A percentile compares a stretch with the other conserved stretches of the same genome.
Evolutionary conservation across 2,797 vertebrate species (phyloP).

Genomic region (Pangasius mekongensis): DNA sequence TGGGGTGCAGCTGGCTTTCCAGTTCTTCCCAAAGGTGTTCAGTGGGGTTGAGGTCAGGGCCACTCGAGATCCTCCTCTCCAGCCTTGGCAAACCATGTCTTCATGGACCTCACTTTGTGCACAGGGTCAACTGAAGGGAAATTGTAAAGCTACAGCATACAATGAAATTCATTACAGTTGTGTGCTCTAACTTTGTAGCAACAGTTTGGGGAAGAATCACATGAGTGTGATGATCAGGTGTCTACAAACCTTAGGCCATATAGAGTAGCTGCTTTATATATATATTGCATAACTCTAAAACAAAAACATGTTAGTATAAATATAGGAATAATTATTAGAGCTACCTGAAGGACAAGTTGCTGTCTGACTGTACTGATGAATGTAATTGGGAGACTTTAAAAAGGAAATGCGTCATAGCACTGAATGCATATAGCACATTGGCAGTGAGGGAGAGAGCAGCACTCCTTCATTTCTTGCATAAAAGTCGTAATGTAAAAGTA

Average conservation of each 20-base stretch:
- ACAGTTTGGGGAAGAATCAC: no score
- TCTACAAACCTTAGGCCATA: neutral
- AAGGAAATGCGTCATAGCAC: neutral
- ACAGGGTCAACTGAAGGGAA: neutral
- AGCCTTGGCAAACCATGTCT: neutral
- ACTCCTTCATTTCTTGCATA: neutral
- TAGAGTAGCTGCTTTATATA: neutral
- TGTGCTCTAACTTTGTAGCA: no score
- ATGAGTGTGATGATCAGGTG: neutral
- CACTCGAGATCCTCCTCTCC: neutral
- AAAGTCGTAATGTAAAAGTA: neutral
- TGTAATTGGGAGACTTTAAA: neutral
- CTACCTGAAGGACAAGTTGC: neutral
- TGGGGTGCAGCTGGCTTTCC: neutral
- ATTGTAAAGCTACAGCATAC: neutral
- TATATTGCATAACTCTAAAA: neutral
- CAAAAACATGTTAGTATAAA: neutral
- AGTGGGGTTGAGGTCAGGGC: neutral
- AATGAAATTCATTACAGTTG: neutral
- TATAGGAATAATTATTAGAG: neutral
- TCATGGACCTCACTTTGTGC: neutral
- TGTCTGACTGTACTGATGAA: neutral
- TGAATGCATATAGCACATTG: neutral
- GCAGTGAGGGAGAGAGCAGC: neutral
- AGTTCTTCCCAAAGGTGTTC: neutral